phyloP scores from a whole-genome alignment of 2,113 vertebrate genomes.

The Pelusios castaneus region DNA sequence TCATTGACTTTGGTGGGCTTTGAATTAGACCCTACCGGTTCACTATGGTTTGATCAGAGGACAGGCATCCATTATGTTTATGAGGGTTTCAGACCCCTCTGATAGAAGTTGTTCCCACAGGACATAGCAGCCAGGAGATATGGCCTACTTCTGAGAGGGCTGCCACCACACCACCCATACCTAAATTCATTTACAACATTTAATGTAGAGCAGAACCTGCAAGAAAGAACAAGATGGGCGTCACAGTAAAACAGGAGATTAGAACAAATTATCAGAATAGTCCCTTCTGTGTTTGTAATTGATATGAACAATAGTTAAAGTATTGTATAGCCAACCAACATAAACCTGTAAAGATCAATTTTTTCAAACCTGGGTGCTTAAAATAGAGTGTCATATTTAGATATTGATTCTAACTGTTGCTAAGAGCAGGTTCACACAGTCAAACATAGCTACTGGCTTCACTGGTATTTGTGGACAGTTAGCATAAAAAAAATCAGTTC shows the following conservation, averaged over 20 bases:
- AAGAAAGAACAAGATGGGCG: rapidly evolving
- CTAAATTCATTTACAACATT: background rate
- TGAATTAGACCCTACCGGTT: too few species aligned
- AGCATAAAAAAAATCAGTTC: background rate
- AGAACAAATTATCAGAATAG: background rate
- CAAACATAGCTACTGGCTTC: background rate
- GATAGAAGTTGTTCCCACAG: too few species aligned
- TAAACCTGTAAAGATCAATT: constrained; percentile 15
- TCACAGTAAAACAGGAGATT: background rate
- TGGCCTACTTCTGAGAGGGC: too few species aligned
- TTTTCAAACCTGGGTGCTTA: constrained; percentile 18
- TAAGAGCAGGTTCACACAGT: background rate
- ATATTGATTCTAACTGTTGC: background rate
- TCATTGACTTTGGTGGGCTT: too few species aligned
- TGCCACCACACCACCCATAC: too few species aligned
- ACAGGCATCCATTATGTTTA: background rate
- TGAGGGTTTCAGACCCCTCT: background rate
- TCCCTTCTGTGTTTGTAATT: background rate
- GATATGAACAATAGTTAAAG: background rate
- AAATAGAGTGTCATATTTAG: background rate
- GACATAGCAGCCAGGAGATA: too few species aligned
- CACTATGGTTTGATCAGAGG: too few species aligned
- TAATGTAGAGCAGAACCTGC: background rate
- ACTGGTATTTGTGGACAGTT: background rate
- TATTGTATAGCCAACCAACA: background rate